Base-by-base conservation (phyloP, 2,797 vertebrate species). In the Sparidentex hasta region DNA sequence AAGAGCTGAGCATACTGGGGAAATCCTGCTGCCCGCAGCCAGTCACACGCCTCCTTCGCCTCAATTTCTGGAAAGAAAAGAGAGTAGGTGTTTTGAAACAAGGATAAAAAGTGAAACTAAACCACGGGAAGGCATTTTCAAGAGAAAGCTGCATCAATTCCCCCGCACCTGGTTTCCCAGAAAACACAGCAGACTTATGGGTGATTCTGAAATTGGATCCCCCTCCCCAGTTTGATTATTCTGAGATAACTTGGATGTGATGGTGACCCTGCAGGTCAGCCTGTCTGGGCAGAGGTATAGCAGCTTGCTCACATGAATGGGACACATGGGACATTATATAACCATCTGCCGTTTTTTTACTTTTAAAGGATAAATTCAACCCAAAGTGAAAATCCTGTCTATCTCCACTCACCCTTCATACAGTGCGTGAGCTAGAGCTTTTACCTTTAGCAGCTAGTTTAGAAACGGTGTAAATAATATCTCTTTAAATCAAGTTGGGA, bases 1-100 rank as follows among this genome's bases (percentile, higher is more conserved):
- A 99, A 99, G 71, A 99, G 94, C 88, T 99, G 98, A 80, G 97
- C 97, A 65, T 99, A 99, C 56, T 99, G 98, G 70, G 98, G 98
- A 93, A 99, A 99, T 83, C 98, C 98, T 83, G 98, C 97, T 21
- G 98, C 98, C 78, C 98, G 96, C 88, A 99, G 95, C 98, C 98
- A 99, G 88, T 98, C 98, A 78, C 98, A 99, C 56, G 97, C 97
- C 90, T 98, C 98, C 85, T 99, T 99, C 0, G 98, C 98, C 85
- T 99, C 98, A 0, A 98, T 97, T 95, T 99, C 98, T 99, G 95
- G 83, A 95, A 95, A 93, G 79, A 93, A 25, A 96, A 85, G 68
- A 87, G 81, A 66, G 41, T n/a, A 18, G 18, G 18, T 44, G 38
- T 29, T 63, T 77, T 56, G 68, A 76, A 74, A 69, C 18, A 29